These are phyloP conservation scores for Mylabris sibirica DNA, from an alignment of 2,888 invertebrate species.

Conservation along the genomic window DNA sequence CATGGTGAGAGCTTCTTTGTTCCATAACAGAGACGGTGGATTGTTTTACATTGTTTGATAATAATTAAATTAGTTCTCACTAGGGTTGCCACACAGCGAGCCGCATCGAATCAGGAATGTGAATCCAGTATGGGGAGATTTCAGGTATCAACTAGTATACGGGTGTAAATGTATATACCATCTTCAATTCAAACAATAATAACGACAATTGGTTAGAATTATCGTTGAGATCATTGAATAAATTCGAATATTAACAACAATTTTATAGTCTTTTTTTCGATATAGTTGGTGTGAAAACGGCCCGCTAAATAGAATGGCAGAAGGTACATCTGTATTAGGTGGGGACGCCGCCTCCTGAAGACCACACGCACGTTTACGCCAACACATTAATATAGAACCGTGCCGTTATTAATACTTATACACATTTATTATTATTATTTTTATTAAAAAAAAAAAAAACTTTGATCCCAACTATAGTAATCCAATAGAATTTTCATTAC, in stretches of 20 bases:
- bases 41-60: conserved; percentile 37
- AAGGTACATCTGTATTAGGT: conserved; percentile 54
- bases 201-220: conserved; percentile 34
- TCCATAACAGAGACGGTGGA: conserved; percentile 3
- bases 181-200: no score
- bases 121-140: conserved; percentile 28
- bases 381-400: conserved; percentile 59
- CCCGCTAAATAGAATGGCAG: conserved; percentile 29
- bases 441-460: conserved; percentile 59
- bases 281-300: conserved; percentile 50
- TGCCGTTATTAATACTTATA: conserved; percentile 61
- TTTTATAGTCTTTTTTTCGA: conserved; percentile 24
- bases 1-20: not conserved
- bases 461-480: conserved; percentile 49
- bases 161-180: no score
- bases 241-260: conserved; percentile 39
- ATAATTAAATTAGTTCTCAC: conserved; percentile 54
- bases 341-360: conserved; percentile 52
- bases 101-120: conserved; percentile 56
- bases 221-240: conserved; percentile 13
- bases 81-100: conserved; percentile 55
- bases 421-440: conserved; percentile 35
- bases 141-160: conserved; percentile 23
- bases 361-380: conserved; percentile 60
- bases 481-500: conserved; percentile 15